A percentile compares a stretch with the other conserved stretches of the same genome.
Conservation (phyloP, 2,888 invertebrate genomes). For the Gymnoscelis rufifasciata region DNA sequence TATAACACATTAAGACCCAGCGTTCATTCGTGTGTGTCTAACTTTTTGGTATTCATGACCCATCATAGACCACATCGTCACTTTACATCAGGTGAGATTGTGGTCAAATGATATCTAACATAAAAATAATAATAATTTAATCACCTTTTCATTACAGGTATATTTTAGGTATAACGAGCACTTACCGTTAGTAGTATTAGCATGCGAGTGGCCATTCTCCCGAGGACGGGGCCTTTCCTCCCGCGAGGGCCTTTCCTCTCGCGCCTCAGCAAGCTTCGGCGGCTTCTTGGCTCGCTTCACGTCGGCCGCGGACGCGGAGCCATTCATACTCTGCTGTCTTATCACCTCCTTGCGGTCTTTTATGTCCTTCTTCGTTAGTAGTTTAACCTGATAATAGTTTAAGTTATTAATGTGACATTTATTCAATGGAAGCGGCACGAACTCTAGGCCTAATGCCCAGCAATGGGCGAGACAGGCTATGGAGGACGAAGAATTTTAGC, state of each 20-base stretch:
- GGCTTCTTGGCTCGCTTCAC: slow-evolving; percentile 60
- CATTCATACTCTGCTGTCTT: slow-evolving; percentile 62
- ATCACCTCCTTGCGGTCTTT: slow-evolving; percentile 63
- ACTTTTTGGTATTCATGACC: no score
- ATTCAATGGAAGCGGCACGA: neutral
- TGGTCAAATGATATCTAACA: no score
- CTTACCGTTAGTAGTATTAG: slow-evolving; percentile 52
- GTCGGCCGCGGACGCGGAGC: slow-evolving; percentile 45
- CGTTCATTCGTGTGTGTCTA: no score
- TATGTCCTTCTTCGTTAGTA: slow-evolving; percentile 62
- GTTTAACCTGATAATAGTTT: slow-evolving; percentile 37
- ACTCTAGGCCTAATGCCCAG: no score
- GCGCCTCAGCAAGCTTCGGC: slow-evolving; percentile 46
- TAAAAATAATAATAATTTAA: no score
- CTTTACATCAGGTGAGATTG: no score
- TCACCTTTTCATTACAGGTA: no score
- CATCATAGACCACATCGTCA: no score
- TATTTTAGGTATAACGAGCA: slow-evolving; percentile 3
- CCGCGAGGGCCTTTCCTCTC: slow-evolving; percentile 51
- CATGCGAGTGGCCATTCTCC: slow-evolving; percentile 58
- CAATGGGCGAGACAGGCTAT: no score
- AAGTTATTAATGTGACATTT: neutral
- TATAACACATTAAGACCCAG: no score
- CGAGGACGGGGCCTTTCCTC: no score
- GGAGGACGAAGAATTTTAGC: no score